phyloP scores from a whole-genome alignment of 2,888 invertebrate genomes.

The Adineta ricciae region DNA sequence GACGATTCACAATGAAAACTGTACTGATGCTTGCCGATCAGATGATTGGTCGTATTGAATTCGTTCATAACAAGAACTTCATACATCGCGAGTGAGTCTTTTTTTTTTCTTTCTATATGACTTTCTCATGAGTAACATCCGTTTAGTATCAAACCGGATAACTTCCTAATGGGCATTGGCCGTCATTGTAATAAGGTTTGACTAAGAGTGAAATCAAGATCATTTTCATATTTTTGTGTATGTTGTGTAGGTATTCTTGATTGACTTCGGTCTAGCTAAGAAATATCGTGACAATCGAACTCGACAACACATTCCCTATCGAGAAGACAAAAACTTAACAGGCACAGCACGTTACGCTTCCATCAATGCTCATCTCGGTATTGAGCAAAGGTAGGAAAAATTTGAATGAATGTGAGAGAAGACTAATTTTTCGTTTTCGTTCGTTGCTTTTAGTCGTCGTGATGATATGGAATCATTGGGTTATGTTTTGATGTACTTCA shows the following conservation, averaged over 20 bases:
- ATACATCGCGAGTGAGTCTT: slow-evolving; percentile 72
- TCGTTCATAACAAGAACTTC: slow-evolving; percentile 95
- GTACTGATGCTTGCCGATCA: slow-evolving; percentile 99
- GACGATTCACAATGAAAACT: slow-evolving; percentile 97
- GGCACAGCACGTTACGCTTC: not conserved
- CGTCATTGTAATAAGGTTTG: slow-evolving; percentile 46
- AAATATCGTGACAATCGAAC: slow-evolving; percentile 90
- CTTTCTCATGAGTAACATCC: not conserved
- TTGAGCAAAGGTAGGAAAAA: not conserved
- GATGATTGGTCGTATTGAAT: slow-evolving; percentile 74
- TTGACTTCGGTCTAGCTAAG: slow-evolving; percentile 98
- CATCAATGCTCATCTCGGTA: not conserved
- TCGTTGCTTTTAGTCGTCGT: too few species aligned
- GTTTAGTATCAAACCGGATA: slow-evolving; percentile 61
- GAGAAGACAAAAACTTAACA: slow-evolving; percentile 54
- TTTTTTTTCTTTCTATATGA: not conserved
- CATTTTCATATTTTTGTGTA: not conserved
- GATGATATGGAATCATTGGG: slow-evolving; percentile 1
- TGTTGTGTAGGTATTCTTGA: slow-evolving; percentile 52
- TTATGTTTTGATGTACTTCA: not conserved
- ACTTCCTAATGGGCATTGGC: slow-evolving; percentile 55
- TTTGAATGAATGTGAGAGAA: too few species aligned
- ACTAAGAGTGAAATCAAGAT: not conserved
- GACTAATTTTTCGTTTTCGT: too few species aligned
- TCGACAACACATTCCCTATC: slow-evolving; percentile 56